Conservation (phyloP, 2,113 vertebrate species). For the Leptobrachium leishanense region DNA sequence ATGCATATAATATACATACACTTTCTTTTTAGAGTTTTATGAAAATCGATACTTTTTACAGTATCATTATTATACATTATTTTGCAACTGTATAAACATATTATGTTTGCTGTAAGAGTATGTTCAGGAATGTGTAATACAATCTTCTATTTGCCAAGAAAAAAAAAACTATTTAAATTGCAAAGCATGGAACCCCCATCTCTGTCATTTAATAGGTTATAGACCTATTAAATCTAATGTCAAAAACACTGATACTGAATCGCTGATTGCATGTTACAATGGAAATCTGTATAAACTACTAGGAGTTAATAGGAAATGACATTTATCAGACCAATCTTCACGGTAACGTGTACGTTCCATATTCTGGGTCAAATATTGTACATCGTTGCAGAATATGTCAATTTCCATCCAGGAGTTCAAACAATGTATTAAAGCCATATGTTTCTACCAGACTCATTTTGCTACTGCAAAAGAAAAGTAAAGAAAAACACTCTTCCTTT, state of each 20-base stretch:
- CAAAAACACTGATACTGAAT: not conserved
- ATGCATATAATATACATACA: no score
- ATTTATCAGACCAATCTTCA: slow-evolving; percentile 2
- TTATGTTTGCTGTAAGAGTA: no score
- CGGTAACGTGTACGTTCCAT: not conserved
- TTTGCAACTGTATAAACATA: no score
- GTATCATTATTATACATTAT: no score
- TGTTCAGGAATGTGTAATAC: no score
- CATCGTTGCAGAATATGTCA: slow-evolving; percentile 11
- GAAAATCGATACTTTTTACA: no score
- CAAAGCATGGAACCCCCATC: not conserved
- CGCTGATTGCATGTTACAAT: not conserved
- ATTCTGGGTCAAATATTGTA: slow-evolving; percentile 5
- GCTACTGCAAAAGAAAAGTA: slow-evolving; percentile 27
- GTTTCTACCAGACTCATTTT: slow-evolving; percentile 27
- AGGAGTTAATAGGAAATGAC: not conserved
- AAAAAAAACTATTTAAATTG: no score
- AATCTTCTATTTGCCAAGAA: no score
- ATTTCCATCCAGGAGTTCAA: not conserved
- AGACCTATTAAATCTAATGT: not conserved
- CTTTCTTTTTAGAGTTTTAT: no score
- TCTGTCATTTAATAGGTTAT: not conserved
- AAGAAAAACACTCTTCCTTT: slow-evolving; percentile 18
- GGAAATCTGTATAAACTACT: not conserved
- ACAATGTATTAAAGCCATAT: slow-evolving; percentile 33